These are phyloP conservation scores for Nautilus pompilius DNA, from an alignment of 1,140 invertebrate species.

Conservation along the genomic window DNA sequence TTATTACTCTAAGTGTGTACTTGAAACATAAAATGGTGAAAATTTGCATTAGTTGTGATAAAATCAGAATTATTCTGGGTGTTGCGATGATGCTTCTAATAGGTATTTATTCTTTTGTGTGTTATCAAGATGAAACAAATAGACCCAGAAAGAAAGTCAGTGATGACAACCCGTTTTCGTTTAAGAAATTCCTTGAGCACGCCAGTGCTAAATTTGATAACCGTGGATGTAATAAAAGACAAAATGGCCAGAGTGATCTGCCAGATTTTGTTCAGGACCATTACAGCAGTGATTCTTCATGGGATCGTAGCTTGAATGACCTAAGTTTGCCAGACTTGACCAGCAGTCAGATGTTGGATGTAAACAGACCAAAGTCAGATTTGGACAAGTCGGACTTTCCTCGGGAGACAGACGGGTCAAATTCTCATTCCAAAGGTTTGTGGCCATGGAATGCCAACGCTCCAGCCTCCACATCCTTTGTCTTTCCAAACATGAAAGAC, in stretches of 20 bases:
- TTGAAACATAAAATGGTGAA: too few relatives aligned
- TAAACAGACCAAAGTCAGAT: neutral
- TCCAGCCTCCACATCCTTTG: neutral
- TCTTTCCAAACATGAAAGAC: neutral
- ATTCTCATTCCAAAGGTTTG: neutral
- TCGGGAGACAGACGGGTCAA: neutral
- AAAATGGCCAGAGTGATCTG: slow-evolving; percentile 29
- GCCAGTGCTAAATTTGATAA: neutral
- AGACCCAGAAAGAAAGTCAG: slow-evolving; percentile 29
- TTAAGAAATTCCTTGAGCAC: slow-evolving; percentile 43
- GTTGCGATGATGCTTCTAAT: too few relatives aligned
- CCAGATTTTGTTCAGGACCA: slow-evolving; percentile 51
- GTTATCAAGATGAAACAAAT: slow-evolving; percentile 4
- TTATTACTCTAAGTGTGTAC: too few relatives aligned
- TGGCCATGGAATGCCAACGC: neutral
- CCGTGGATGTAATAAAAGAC: too few relatives aligned
- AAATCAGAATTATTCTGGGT: too few relatives aligned
- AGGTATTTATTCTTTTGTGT: too few relatives aligned
- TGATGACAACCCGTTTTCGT: slow-evolving; percentile 49
- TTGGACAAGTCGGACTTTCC: neutral
- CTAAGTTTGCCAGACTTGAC: slow-evolving; percentile 36
- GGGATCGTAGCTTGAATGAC: slow-evolving; percentile 9
- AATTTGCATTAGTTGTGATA: too few relatives aligned
- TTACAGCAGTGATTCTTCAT: slow-evolving; percentile 18
- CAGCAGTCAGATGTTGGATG: neutral